Evolutionary conservation across 2,113 vertebrate genomes (phyloP).

Genomic region (Trogon melanurus): DNA sequence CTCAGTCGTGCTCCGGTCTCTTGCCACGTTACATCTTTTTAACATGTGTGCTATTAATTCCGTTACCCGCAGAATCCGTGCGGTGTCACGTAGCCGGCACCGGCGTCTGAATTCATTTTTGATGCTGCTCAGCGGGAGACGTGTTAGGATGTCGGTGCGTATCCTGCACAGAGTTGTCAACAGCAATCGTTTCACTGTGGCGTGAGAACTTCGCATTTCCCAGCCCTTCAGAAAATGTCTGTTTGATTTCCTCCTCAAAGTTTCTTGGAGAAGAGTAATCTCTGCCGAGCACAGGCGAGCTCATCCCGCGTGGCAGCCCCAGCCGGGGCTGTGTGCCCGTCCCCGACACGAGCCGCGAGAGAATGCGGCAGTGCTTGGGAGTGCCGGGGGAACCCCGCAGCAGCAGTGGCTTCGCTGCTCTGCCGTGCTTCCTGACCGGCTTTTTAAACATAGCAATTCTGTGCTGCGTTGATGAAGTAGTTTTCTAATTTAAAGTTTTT

Average conservation of each 20-base stretch:
- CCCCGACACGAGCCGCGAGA: accelerated
- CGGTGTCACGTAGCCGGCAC: not conserved
- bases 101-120: accelerated
- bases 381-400: not conserved
- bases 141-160: not conserved
- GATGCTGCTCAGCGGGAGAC: not conserved
- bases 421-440: not conserved
- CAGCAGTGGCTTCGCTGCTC: accelerated
- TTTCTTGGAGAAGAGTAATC: not conserved
- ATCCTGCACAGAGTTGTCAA: not conserved
- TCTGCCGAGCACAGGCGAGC: accelerated
- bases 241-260: not conserved
- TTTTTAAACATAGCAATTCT: not conserved
- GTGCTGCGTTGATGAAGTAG: not conserved
- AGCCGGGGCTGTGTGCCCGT: not conserved
- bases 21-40: not conserved
- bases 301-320: accelerated
- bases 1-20: not conserved
- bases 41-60: not conserved
- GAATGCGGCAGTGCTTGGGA: not conserved
- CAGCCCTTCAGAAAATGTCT: not conserved
- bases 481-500: not conserved
- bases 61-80: not conserved
- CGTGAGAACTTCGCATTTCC: not conserved
- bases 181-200: not conserved